Base-by-base conservation (phyloP, 2,888 invertebrate genomes). In the Melieria crassipennis region DNA sequence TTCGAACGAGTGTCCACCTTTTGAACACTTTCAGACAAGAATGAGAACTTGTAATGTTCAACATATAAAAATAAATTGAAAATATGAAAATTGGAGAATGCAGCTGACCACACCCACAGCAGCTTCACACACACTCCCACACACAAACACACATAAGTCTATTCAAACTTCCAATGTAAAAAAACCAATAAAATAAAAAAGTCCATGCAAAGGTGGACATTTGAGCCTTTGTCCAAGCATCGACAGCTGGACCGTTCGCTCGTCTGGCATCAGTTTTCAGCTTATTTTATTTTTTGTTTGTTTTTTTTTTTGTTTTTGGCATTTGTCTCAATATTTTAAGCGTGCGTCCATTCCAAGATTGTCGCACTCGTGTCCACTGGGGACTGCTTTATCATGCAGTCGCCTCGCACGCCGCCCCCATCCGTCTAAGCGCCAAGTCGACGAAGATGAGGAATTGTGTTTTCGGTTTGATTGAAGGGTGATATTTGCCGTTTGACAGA, bases 401-500 rank as follows among this genome's bases (percentile, higher is more conserved):
- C 67, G 67, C 60, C 58, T 56, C 2, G 56, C 61, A 45, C 67
- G 67, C 52, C 60, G 60, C 67, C 50, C 61, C 61, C n/a, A 67
- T 30, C 30, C 30, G 30, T 30, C 30, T 30, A 30, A 30, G 30
- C 30, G 30, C 30, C 30, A 30, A 30, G 30, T 30, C 30, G 30
- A 30, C 30, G 30, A 74, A 74, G 71, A 74, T 73, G 73, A 75
- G 69, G 68, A 71, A 75, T 71, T 69, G 72, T 74, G 67, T 74
- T 73, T 73, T 68, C 65, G 67, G 60, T 76, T 79, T 80, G 80
- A 80, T 80, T 80, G 80, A 80, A 80, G 79, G 77, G 75, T 80
- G 80, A 80, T 79, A 79, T 80, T 80, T 80, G 78, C 76, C 74
- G 75, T 79, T 80, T 80, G 80, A 80, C 80, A 80, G 79, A 80